Base-by-base conservation (phyloP, 2,888 invertebrate genomes). In the Epinotia demarniana region DNA sequence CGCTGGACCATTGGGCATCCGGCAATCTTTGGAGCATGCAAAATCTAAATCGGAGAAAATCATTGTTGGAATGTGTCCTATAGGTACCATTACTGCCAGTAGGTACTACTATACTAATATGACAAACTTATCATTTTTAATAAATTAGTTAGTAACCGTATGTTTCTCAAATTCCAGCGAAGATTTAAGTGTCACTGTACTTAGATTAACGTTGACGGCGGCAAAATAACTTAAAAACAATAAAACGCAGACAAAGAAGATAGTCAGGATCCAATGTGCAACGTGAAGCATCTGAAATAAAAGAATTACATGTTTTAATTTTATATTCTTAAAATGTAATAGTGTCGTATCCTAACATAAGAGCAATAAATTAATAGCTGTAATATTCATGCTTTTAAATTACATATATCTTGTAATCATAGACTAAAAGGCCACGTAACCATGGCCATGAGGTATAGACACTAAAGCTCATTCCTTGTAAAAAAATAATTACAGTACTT, bases 211-310 rank as follows among this genome's bases (percentile, higher is more conserved):
- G 46, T 69, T 6, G 11, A 11, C 43, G 12, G 58, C 46, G 46
- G 46, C 58, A 69, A 58, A 69, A 27, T 58, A 58, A 11, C 4
- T 2, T 43, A 69, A 19, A 60, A 60, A 60, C 23, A 69, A 5
- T 13, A 60, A 58, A 43, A 69, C n/a, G 19, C 69, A 43, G n/a
- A n/a, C 46, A 23, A 58, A 58, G n/a, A 46, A 57, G 23, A 19
- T 16, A 23, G 46, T 46, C 8, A 69, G 43, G 18, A 69, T 6
- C 58, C 69, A 69, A 60, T 69, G 69, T 23, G 58, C 16, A n/a
- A 69, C 23, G 11, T 69, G 58, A 11, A 69, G 69, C 27, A 69
- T 46, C 69, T 69, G 69, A 58, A 68, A 60, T 19, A 39, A 9
- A 43, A 16, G 12, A 46, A 64, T 49, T n/a, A 49, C 16, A 39